Conservation (phyloP, 2,888 invertebrate genomes). For the Meliscaeva auricollis region DNA sequence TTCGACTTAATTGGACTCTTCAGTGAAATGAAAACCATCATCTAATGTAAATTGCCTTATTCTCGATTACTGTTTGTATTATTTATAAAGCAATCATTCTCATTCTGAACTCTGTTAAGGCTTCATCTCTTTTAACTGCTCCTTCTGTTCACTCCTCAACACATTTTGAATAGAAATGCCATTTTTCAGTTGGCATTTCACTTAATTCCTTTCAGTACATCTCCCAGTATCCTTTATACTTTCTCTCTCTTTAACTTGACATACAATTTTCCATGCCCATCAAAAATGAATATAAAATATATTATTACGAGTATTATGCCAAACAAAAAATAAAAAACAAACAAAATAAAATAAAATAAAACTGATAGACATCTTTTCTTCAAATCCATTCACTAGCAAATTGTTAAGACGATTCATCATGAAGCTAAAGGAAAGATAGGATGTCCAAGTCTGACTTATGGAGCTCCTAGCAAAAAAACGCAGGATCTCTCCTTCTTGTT, state of each 20-base stretch:
- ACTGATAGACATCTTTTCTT: constrained; percentile 31
- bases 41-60: constrained; percentile 44
- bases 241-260: constrained; percentile 17
- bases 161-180: constrained; percentile 38
- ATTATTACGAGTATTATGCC: background rate
- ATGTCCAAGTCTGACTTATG: constrained; percentile 30
- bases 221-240: background rate
- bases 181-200: constrained; percentile 46
- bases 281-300: constrained; percentile 37
- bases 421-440: constrained; percentile 37
- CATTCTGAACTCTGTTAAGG: constrained; percentile 28
- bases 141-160: background rate
- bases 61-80: constrained; percentile 19
- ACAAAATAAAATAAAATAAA: background rate
- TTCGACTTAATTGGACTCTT: constrained; percentile 36
- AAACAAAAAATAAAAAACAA: background rate
- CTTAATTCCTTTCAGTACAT: constrained; percentile 25
- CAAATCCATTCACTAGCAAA: constrained; percentile 52
- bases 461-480: constrained; percentile 44
- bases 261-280: constrained; percentile 27
- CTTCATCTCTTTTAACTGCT: constrained; percentile 24
- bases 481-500: constrained; percentile 3
- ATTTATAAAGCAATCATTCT: constrained; percentile 28
- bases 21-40: constrained; percentile 26
- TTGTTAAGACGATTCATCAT: constrained; percentile 71